phyloP scores from a whole-genome alignment of 2,888 invertebrate genomes.

The Oscheius sp. region DNA sequence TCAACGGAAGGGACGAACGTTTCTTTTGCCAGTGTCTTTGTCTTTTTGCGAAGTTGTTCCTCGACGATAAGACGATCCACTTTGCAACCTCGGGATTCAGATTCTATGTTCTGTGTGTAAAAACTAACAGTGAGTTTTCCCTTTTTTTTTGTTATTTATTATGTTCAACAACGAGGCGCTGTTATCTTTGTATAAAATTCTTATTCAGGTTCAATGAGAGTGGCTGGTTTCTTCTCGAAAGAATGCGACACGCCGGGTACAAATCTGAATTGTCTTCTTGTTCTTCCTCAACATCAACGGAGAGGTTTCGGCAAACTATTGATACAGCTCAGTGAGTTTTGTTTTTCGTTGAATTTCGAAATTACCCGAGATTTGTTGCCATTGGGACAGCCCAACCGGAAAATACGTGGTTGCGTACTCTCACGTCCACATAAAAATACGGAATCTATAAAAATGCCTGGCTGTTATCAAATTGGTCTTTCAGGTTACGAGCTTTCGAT shows the following conservation, averaged over 20 bases:
- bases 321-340: slow-evolving; percentile 31
- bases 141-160: not conserved
- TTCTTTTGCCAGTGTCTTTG: slow-evolving; percentile 34
- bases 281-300: slow-evolving; percentile 26
- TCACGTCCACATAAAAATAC: not conserved
- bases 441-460: not conserved
- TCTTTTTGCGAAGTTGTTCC: slow-evolving; percentile 34
- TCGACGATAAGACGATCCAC: slow-evolving; percentile 35
- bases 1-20: slow-evolving; percentile 14
- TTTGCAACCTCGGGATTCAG: slow-evolving; percentile 10
- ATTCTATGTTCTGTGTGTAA: slow-evolving; percentile 32
- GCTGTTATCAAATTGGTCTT: not conserved
- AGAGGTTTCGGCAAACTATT: slow-evolving; percentile 26
- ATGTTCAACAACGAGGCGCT: not conserved
- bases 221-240: slow-evolving; percentile 35
- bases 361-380: not conserved
- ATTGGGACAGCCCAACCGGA: not conserved
- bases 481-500: slow-evolving; percentile 32
- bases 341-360: not conserved
- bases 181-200: not conserved
- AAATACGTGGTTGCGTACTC: not conserved
- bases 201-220: slow-evolving; percentile 7
- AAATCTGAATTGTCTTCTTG: slow-evolving; percentile 33
- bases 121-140: not conserved
- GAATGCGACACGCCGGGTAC: not conserved